Base-by-base conservation (phyloP, 2,797 vertebrate species). In the Lacerta viridis region DNA sequence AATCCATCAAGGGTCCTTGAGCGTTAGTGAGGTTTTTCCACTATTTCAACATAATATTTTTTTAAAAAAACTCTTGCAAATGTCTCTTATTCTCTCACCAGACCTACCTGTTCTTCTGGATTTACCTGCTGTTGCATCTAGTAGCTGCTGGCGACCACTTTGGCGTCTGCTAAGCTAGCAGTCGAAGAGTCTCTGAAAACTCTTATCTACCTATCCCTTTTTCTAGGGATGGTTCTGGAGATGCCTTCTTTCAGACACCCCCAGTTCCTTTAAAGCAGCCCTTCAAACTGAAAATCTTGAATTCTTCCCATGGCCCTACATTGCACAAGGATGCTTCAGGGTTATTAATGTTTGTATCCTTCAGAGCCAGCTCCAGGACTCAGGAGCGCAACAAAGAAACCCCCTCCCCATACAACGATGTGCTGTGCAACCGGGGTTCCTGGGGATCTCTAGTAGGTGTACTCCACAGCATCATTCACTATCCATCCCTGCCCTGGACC, bases 21-120 rank as follows among this genome's bases (percentile, higher is more conserved):
- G 61, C 25, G 29, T 83, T 77, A 15, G 10, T 33, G 15, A 84
- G 39, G 36, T 64, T 84, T 74, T 85, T 29, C 76, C 55, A 20
- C 7, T 20, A 84, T 84, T 84, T 88, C 76, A 88, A 15, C 9
- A 72, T 80, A 36, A 36, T 74, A 39, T 81, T 66, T 84, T 64
- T 15, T 4, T 3, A 41, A 41, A 50, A 50, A 46, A 50, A 75
- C 59, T 80, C 10, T 85, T 89, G 69, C 68, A 80, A 55, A 39
- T 18, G 43, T 18, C 43, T 66, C 39, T 71, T 80, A 46, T 82
- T 41, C 29, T 81, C 69, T 81, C 69, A 66, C 23, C n/a, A 29
- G 10, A n/a, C 41, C 80, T 89, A 80, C 83, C 71, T 66, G 69
- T 50, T 29, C n/a, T 46, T 66, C 77, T 85, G 77, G 69, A 36